These are phyloP conservation scores for Genyomyrus donnyi DNA, from an alignment of 2,113 vertebrate genomes.

Conservation along the genomic window DNA sequence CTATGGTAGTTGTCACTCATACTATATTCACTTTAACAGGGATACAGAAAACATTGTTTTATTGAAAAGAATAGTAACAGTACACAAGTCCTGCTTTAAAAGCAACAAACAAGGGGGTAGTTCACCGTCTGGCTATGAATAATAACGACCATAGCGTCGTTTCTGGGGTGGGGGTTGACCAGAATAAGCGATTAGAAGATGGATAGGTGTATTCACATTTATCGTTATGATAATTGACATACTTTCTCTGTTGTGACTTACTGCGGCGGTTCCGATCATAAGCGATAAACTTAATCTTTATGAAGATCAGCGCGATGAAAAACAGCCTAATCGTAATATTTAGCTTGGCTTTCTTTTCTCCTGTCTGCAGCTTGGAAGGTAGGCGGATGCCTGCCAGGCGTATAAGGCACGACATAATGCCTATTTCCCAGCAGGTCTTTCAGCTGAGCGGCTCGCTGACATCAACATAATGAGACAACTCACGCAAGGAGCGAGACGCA, in stretches of 20 bases:
- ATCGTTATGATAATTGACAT: not conserved
- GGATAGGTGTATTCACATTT: not conserved
- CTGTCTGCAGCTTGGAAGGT: not conserved
- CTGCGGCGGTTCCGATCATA: not conserved
- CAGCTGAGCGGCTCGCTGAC: slow-evolving; percentile 46
- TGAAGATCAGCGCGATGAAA: not conserved
- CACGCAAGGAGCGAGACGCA: slow-evolving; percentile 41
- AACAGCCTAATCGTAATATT: not conserved
- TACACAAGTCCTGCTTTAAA: not conserved
- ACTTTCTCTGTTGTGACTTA: not conserved
- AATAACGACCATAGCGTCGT: not conserved
- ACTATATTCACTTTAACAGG: not conserved
- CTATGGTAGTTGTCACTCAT: not conserved
- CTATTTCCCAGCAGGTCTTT: slow-evolving; percentile 28
- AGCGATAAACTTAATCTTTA: not conserved
- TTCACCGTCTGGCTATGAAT: not conserved
- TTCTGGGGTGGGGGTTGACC: not conserved
- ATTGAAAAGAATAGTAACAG: not conserved
- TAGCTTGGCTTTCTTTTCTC: not conserved
- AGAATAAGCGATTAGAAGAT: not conserved
- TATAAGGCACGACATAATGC: not conserved
- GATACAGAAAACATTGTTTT: not conserved
- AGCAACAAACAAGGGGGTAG: not conserved
- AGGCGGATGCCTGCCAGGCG: not conserved
- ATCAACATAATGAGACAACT: slow-evolving; percentile 56